Conservation (phyloP, 2,888 invertebrate genomes). For the Nephrotoma guestfalica region DNA sequence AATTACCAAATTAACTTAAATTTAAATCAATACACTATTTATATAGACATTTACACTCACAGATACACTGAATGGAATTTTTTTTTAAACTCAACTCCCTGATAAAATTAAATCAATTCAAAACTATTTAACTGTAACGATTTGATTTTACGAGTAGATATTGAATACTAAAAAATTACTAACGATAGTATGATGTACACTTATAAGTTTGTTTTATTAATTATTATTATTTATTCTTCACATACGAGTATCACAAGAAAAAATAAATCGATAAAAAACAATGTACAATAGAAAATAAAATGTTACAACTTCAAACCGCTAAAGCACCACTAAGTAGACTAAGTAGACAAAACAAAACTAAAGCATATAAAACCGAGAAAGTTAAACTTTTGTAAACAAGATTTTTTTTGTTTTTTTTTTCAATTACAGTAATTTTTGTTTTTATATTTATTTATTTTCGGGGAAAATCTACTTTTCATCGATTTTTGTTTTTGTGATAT, state of each 20-base stretch:
- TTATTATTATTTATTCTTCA: background rate
- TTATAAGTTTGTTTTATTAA: background rate
- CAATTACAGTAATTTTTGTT: background rate
- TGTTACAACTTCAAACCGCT: background rate
- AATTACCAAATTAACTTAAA: background rate
- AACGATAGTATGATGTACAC: background rate
- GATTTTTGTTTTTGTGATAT: background rate
- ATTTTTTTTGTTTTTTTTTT: background rate
- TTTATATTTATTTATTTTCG: background rate
- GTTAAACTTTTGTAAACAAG: background rate
- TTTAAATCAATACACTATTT: background rate
- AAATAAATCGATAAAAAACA: background rate
- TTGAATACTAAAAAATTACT: background rate
- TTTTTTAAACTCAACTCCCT: background rate
- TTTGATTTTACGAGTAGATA: background rate
- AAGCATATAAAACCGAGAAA: background rate
- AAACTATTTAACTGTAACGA: background rate
- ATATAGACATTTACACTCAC: background rate
- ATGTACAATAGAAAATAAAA: background rate
- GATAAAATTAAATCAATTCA: background rate
- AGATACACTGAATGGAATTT: background rate
- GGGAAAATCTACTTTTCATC: background rate
- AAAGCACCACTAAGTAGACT: background rate
- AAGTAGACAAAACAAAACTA: background rate
- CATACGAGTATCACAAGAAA: background rate